These are phyloP conservation scores for Entomobrya proxima DNA, from an alignment of 2,888 invertebrate species.

Conservation along the genomic window DNA sequence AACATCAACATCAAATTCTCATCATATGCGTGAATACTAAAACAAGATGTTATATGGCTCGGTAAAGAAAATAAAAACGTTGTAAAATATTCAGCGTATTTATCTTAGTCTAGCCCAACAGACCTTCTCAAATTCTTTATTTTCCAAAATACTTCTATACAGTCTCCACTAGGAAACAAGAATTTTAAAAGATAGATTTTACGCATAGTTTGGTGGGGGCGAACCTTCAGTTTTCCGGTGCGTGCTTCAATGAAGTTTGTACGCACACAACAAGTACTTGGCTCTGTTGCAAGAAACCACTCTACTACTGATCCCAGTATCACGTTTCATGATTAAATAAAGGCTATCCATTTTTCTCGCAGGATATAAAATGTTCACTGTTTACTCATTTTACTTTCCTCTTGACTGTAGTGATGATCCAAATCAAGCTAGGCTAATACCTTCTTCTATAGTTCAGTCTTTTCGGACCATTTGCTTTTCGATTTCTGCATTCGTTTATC, in stretches of 20 bases:
- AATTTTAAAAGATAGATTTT: too few relatives aligned
- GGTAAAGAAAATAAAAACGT: too few relatives aligned
- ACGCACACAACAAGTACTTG: not conserved
- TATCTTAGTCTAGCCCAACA: not conserved
- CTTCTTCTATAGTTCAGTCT: not conserved
- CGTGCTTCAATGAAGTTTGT: not conserved
- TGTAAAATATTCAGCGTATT: not conserved
- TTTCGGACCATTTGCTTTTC: slow-evolving; percentile 30
- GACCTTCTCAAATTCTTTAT: not conserved
- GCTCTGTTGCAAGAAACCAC: too few relatives aligned
- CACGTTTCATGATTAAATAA: not conserved
- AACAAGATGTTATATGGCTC: not conserved
- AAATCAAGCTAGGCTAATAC: not conserved
- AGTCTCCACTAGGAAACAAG: not conserved
- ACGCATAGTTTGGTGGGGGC: not conserved
- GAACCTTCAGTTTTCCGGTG: not conserved
- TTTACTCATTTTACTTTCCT: not conserved
- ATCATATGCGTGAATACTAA: not conserved
- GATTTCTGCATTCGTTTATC: not conserved
- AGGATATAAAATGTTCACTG: not conserved
- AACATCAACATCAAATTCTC: slow-evolving; percentile 12
- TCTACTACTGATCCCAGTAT: not conserved
- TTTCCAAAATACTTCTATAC: not conserved
- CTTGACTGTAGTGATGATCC: not conserved
- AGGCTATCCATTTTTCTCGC: not conserved